These are phyloP conservation scores for Rhinopithecus roxellana DNA, from an alignment of 2,113 vertebrate species.

Conservation along the genomic window DNA sequence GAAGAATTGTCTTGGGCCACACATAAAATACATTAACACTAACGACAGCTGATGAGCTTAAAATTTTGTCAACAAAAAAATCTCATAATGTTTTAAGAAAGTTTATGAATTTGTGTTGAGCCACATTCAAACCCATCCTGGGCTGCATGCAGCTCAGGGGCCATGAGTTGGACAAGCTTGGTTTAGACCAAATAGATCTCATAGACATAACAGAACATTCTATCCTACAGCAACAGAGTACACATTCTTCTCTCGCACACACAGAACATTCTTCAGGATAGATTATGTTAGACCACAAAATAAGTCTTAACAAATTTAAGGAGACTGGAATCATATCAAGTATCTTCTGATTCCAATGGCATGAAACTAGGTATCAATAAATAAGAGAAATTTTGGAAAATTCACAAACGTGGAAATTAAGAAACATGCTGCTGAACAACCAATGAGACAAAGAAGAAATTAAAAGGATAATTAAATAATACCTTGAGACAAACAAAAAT, in stretches of 20 bases:
- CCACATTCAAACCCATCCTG: no score
- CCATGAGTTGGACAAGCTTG: no score
- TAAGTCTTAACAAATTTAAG: not conserved
- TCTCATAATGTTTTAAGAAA: no score
- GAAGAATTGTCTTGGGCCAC: no score
- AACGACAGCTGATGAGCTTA: no score
- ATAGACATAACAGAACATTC: not conserved
- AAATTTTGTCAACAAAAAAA: no score
- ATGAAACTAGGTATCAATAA: not conserved
- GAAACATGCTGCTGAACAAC: not conserved
- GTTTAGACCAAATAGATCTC: not conserved
- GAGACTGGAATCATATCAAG: no score
- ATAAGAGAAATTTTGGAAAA: not conserved
- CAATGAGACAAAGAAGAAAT: not conserved
- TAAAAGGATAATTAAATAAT: not conserved
- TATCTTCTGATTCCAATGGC: not conserved
- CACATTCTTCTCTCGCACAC: not conserved
- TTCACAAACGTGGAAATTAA: not conserved
- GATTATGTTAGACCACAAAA: not conserved
- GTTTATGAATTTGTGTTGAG: no score
- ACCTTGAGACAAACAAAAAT: not conserved
- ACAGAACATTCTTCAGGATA: not conserved
- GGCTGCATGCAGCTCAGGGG: no score
- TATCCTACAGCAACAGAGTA: not conserved
- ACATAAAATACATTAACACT: no score